Base-by-base conservation (phyloP, 1,140 invertebrate genomes). In the Eulimnadia texana region DNA sequence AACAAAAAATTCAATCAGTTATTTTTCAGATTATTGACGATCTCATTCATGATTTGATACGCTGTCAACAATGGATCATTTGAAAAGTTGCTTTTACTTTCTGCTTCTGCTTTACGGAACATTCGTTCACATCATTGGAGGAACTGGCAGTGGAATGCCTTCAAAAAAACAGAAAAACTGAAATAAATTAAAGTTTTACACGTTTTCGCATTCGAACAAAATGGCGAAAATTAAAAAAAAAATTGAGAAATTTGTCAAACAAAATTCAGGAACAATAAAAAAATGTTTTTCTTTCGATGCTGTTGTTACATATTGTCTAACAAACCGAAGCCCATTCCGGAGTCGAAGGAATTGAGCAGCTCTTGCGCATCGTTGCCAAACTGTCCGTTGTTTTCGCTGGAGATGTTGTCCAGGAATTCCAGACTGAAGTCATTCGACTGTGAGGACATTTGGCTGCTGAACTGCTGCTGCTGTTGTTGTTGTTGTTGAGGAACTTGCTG, bases 401-500 rank as follows among this genome's bases (percentile, higher is more conserved):
- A 54, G n/a, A 61, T 61, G 42, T 61, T 61, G 50, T 61, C 60
- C 24, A 61, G 50, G 29, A 61, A 61, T 33, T 61, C 60, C 50
- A 61, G 53, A 33, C 60, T 54, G n/a, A 52, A 52, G 60, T 61
- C 51, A 29, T 6, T 16, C 16, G 33, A 42, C 16, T 42, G 33
- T 6, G 33, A 42, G 16, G 33, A 42, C 33, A 42, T 42, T 42
- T 42, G 33, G 33, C 53, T 33, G 20, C 33, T 28, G 24, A 54
- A 61, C 33, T 61, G 24, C n/a, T 50, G 49, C 25, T 60, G 47
- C 10, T 60, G 27, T 61, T 60, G 29, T 24, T 60, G 50, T 23
- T 50, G 51, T 53, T 54, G 53, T 3, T 22, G 33, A 27, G 47
- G 47, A 24, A 50, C n/a, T 23, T 51, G 42, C 23, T 60, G 59